phyloP scores from a whole-genome alignment of 2,113 vertebrate species.

The Psittacus erithacus region DNA sequence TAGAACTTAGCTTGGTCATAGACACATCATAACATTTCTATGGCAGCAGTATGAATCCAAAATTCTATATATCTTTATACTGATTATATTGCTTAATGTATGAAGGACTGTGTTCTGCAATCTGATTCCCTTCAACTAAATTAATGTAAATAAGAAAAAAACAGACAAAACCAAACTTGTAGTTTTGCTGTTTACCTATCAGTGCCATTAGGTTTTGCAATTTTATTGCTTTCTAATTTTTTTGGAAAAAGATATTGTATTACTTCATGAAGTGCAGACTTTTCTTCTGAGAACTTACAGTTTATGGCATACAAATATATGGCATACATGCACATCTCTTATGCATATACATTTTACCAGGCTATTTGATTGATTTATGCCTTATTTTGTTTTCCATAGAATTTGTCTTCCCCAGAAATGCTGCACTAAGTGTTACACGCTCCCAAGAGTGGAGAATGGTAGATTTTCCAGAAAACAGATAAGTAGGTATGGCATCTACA shows the following conservation, averaged over 20 bases:
- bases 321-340: background rate
- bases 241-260: fast-evolving
- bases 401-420: background rate
- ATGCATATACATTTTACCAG: background rate
- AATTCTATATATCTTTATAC: background rate
- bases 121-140: background rate
- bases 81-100: background rate
- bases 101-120: background rate
- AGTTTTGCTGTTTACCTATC: background rate
- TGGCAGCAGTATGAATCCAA: background rate
- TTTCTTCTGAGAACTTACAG: background rate
- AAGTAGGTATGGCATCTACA: background rate
- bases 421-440: background rate
- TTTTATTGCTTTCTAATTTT: background rate
- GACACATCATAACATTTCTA: background rate
- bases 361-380: background rate
- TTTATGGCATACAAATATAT: background rate
- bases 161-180: background rate
- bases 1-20: background rate
- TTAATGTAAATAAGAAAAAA: background rate
- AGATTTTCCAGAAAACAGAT: background rate
- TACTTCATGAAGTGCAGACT: background rate
- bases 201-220: background rate
- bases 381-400: background rate
- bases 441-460: background rate